Evolutionary conservation across 2,113 vertebrate genomes (phyloP).

Genomic region (Taxidea taxus): DNA sequence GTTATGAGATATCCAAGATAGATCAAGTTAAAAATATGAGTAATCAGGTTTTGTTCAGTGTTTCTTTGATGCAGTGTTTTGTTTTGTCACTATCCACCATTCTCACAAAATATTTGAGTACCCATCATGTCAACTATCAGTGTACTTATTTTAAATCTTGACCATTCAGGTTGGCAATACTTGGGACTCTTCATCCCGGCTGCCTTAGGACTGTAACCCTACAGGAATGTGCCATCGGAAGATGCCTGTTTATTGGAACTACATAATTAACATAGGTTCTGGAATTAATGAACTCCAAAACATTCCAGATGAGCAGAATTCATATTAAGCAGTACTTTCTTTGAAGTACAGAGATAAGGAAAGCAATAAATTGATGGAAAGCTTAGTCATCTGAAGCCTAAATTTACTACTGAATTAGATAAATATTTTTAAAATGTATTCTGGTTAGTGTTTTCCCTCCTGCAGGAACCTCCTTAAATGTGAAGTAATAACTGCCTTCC

Average conservation of each 20-base stretch:
- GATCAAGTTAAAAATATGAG: neutral
- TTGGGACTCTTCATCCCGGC: neutral
- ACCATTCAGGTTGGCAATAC: neutral
- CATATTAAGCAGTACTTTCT: slow-evolving; percentile 20
- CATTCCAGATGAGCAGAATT: slow-evolving; percentile 47
- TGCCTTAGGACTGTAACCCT: neutral
- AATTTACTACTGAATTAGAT: slow-evolving; percentile 3
- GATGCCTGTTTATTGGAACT: neutral
- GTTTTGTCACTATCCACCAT: neutral
- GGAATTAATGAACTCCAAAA: slow-evolving; percentile 55
- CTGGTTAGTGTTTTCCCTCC: neutral
- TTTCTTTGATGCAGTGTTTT: neutral
- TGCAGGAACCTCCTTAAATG: neutral
- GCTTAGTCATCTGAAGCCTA: neutral
- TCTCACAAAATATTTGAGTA: slow-evolving; percentile 22
- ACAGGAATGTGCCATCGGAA: neutral
- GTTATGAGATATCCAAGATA: neutral
- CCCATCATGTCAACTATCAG: neutral
- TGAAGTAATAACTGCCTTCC: neutral
- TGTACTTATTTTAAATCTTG: slow-evolving; percentile 6
- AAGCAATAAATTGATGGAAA: slow-evolving; percentile 37
- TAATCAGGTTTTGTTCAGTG: neutral
- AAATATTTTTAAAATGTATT: slow-evolving; percentile 7
- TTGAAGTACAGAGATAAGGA: slow-evolving; percentile 55
- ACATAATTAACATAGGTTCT: slow-evolving; percentile 46